Evolutionary conservation across 2,113 vertebrate genomes (phyloP).

Genomic region (Halichoeres trimaculatus): DNA sequence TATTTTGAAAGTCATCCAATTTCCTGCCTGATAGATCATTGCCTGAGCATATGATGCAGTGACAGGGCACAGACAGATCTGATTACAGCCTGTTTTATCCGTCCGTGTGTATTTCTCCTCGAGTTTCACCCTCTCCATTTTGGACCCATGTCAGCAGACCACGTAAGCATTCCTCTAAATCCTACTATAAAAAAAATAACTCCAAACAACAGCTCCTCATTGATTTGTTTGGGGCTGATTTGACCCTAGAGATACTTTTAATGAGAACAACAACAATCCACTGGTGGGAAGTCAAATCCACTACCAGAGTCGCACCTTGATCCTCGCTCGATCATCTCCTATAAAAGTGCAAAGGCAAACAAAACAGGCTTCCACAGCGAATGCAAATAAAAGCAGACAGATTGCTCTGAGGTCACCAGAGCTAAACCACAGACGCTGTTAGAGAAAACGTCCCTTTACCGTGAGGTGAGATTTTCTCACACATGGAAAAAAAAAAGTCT

Average conservation of each 20-base stretch:
- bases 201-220: slow-evolving; percentile 12
- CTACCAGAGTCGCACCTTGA: slow-evolving; percentile 19
- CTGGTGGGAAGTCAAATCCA: slow-evolving; percentile 18
- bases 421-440: slow-evolving; percentile 14
- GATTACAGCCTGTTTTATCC: too few species aligned
- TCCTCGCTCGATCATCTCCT: slow-evolving; percentile 19
- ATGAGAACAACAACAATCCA: slow-evolving; percentile 22
- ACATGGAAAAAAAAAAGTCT: background rate
- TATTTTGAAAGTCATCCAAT: too few species aligned
- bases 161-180: slow-evolving; percentile 10
- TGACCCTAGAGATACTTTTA: slow-evolving; percentile 38
- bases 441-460: slow-evolving; percentile 26
- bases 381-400: slow-evolving; percentile 25
- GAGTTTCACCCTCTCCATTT: slow-evolving; percentile 2
- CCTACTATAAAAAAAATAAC: slow-evolving; percentile 23
- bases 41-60: too few species aligned
- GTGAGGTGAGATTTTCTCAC: slow-evolving; percentile 7
- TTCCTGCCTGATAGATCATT: too few species aligned
- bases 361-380: slow-evolving; percentile 30
- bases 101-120: too few species aligned
- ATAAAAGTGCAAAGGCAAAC: slow-evolving; percentile 40
- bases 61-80: too few species aligned
- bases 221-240: slow-evolving; percentile 31
- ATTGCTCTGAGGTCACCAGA: slow-evolving; percentile 17
- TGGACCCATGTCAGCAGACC: background rate